Percentiles rank a stretch among this genome's conserved stretches.
phyloP scores from a whole-genome alignment of 2,888 invertebrate species.

The Podotricha telesiphe region DNA sequence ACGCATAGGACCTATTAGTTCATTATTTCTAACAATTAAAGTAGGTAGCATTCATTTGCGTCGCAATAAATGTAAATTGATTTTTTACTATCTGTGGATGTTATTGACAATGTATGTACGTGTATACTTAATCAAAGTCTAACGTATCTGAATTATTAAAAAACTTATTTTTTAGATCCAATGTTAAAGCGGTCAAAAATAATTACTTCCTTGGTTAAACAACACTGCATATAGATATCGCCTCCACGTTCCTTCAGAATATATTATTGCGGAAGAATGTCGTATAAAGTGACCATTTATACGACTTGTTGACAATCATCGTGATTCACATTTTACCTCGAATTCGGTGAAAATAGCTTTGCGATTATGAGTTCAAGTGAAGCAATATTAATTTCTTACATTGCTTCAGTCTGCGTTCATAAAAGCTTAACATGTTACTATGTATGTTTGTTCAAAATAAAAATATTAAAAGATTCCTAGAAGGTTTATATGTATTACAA shows the following conservation, averaged over 20 bases:
- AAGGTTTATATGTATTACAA: neutral
- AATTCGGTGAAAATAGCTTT: conserved; percentile 50
- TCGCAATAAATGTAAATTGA: conserved; percentile 34
- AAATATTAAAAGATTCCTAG: neutral
- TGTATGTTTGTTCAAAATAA: neutral
- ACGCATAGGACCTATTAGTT: conserved; percentile 36
- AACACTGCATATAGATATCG: conserved; percentile 42
- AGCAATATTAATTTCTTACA: conserved; percentile 1
- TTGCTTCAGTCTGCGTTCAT: neutral
- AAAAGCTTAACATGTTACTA: neutral
- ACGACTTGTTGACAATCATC: conserved; percentile 58
- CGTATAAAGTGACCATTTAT: conserved; percentile 66
- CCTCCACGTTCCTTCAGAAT: conserved; percentile 40
- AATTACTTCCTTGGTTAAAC: conserved; percentile 49
- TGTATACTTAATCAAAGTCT: conserved; percentile 36
- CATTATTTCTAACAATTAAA: conserved; percentile 31
- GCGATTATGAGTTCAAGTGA: conserved; percentile 29
- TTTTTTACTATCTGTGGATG: conserved; percentile 39
- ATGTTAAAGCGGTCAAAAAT: conserved; percentile 48
- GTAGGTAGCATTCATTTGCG: conserved; percentile 27
- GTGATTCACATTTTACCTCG: conserved; percentile 63
- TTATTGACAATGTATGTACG: conserved; percentile 36
- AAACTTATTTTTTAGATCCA: conserved; percentile 42
- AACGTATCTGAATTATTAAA: conserved; percentile 34
- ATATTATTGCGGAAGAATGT: conserved; percentile 56